Evolutionary conservation across 2,888 invertebrate species (phyloP), one percentile per base, ranked within the genome.

Genomic region (Neelides folsomi): DNA sequence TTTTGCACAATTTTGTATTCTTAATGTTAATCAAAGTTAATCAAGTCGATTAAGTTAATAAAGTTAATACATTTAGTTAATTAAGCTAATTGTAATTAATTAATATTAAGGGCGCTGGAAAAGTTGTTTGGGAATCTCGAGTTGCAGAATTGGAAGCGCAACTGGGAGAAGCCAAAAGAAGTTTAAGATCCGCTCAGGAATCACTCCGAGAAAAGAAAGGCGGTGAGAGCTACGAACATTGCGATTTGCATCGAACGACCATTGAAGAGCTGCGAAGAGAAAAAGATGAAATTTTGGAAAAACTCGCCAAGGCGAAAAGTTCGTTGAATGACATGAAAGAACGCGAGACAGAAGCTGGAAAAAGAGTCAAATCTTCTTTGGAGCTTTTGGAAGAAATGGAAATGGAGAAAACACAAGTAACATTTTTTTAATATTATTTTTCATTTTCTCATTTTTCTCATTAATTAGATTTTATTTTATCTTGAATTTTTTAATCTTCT

Each of bases 61-160:
- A n/a, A n/a, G n/a, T n/a, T n/a, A n/a, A n/a, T n/a, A n/a, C n/a
- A n/a, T n/a, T n/a, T n/a, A n/a, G n/a, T n/a, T n/a, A n/a, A n/a
- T n/a, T n/a, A n/a, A n/a, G n/a, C n/a, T n/a, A n/a, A n/a, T n/a
- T n/a, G n/a, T n/a, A n/a, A n/a, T n/a, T n/a, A n/a, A n/a, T n/a
- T n/a, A n/a, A n/a, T n/a, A n/a, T 27, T 27, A 5, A 13, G 37
- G 49, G 38, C 9, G 27, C 16, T 19, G 53, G 55, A 27, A 58
- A 58, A 49, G 57, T 64, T 53, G 81, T 87, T 18, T 86, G 83
- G 66, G 87, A 87, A 69, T 86, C 87, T 0, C 77, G 84, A 56
- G 86, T 87, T 49, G 82, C 86, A 2, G 87, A 88, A 66, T 68
- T 88, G 52, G 87, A 88, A 67, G 87, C 87, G 0, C 86, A 87